Percentiles rank a stretch among this genome's conserved stretches.
phyloP scores from a whole-genome alignment of 2,797 vertebrate species.

The Apogon hyalosoma region DNA sequence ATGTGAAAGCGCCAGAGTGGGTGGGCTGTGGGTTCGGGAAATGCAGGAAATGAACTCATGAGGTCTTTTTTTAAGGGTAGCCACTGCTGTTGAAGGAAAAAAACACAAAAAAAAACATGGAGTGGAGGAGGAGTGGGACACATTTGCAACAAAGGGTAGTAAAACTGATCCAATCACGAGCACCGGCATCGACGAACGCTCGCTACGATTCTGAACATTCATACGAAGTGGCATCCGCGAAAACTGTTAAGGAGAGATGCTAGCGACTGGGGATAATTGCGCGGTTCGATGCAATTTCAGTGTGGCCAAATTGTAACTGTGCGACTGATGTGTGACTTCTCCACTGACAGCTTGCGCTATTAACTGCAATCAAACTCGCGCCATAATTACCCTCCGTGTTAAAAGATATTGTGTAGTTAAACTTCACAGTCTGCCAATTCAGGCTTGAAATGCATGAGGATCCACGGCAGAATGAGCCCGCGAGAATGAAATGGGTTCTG shows the following conservation, averaged over 20 bases:
- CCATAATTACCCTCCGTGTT: conserved; percentile 70
- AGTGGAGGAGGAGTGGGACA: too few species aligned
- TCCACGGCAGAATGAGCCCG: conserved; percentile 41
- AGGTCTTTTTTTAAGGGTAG: conserved; percentile 8
- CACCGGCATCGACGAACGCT: conserved; percentile 16
- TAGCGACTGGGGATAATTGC: conserved; percentile 59
- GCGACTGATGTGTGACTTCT: conserved; percentile 66
- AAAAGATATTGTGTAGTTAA: conserved; percentile 71
- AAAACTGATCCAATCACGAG: too few species aligned
- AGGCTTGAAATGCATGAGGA: conserved; percentile 33
- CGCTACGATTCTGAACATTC: conserved; percentile 17
- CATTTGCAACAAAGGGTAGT: too few species aligned
- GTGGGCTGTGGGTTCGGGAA: conserved; percentile 69
- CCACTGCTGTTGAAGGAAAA: conserved; percentile 34
- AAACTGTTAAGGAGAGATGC: conserved; percentile 33
- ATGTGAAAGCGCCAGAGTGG: conserved; percentile 58
- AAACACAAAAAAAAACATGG: conserved; percentile 2
- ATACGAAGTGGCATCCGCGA: conserved; percentile 15
- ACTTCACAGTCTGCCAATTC: conserved; percentile 57
- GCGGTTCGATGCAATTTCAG: conserved; percentile 61
- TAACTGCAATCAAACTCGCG: conserved; percentile 71
- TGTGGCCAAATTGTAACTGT: conserved; percentile 66
- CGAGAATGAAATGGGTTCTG: conserved; percentile 43
- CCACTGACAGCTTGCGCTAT: conserved; percentile 64
- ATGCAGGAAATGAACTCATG: conserved; percentile 59